Evolutionary conservation across 2,888 invertebrate species (phyloP).

Genomic region (Lucinisca nassula): DNA sequence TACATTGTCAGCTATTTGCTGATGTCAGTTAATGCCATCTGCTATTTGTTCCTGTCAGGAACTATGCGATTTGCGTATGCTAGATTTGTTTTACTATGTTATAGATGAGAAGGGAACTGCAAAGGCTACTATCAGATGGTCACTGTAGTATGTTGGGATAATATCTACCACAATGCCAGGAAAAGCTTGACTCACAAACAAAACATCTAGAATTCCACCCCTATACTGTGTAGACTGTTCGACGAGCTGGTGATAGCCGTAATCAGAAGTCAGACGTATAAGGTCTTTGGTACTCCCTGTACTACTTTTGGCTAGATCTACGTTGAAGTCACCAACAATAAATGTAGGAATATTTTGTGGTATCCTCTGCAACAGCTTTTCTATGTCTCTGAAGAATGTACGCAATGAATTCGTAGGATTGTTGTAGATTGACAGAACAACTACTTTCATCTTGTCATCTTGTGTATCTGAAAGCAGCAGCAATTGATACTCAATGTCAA

Average conservation of each 20-base stretch:
- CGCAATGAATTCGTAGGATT: not conserved
- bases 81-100: no score
- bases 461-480: not conserved
- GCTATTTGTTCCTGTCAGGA: no score
- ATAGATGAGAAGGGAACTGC: not conserved
- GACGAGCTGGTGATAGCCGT: not conserved
- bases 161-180: not conserved
- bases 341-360: not conserved
- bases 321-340: not conserved
- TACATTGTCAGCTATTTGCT: no score
- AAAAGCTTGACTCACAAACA: not conserved
- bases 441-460: not conserved
- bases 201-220: not conserved
- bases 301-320: not conserved
- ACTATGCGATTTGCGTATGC: no score
- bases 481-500: not conserved
- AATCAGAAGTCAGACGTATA: not conserved
- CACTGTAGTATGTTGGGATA: not conserved
- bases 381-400: not conserved
- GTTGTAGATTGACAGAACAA: not conserved
- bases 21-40: no score
- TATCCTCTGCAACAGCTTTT: not conserved
- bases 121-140: not conserved
- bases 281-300: not conserved
- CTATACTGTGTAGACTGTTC: not conserved